Evolutionary conservation across 92 coral and sea anemone genomes (phyloP).

Genomic region (Palythoa grandiflora): DNA sequence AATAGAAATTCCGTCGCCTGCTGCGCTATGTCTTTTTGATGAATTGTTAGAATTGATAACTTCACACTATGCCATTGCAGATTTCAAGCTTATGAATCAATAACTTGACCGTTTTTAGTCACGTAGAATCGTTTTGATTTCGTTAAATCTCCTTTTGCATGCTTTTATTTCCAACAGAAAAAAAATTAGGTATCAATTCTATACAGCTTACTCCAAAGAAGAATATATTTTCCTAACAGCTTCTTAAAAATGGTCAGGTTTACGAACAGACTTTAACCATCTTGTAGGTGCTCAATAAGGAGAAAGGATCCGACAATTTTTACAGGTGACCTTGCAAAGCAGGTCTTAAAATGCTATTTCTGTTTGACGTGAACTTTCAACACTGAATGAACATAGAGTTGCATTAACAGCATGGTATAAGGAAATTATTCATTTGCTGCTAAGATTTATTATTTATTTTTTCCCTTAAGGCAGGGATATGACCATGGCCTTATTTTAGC

Average conservation of each 20-base stretch:
- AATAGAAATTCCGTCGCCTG: slow-evolving; percentile 38
- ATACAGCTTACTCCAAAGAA: background rate
- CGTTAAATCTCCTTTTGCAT: background rate
- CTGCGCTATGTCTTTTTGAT: slow-evolving; percentile 8
- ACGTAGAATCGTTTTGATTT: background rate
- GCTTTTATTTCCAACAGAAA: background rate
- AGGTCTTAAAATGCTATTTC: slow-evolving; percentile 72
- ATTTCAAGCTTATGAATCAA: background rate
- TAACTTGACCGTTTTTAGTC: slow-evolving; percentile 5
- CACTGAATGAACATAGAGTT: slow-evolving; percentile 25
- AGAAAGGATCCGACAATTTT: background rate
- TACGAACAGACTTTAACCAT: slow-evolving; percentile 15
- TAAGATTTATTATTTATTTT: background rate
- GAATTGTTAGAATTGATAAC: slow-evolving; percentile 8
- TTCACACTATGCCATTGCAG: background rate
- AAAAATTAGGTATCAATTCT: background rate
- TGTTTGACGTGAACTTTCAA: slow-evolving; percentile 54
- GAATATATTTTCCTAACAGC: background rate
- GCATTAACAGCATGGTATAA: slow-evolving; percentile 9
- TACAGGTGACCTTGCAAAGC: slow-evolving; percentile 49
- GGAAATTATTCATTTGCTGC: slow-evolving; percentile 15
- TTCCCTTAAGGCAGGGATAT: slow-evolving; percentile 22
- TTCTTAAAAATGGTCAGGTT: background rate
- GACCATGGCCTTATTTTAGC: background rate
- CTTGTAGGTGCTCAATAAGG: background rate